These are phyloP conservation scores for Rhinoraja longicauda DNA, from an alignment of 2,797 vertebrate species.

Conservation along the genomic window DNA sequence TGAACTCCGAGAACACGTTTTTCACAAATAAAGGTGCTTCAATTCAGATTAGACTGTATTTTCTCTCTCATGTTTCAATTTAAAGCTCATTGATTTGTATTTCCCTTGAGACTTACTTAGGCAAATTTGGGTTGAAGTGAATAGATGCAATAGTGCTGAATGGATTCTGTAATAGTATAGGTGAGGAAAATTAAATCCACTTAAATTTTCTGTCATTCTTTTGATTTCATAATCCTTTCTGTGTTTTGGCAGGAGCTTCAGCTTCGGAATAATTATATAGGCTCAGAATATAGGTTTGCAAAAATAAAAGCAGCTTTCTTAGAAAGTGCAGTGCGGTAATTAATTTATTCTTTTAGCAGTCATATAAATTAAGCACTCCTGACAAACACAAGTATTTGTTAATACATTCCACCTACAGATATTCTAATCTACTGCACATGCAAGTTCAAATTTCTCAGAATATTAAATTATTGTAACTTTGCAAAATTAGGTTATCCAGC, in stretches of 20 bases:
- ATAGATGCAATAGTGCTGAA: neutral
- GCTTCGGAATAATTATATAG: neutral
- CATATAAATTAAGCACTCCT: neutral
- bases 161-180: neutral
- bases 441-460: neutral
- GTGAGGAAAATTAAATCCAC: constrained; percentile 15
- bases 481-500: neutral
- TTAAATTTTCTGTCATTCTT: neutral
- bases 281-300: neutral
- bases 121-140: constrained; percentile 24
- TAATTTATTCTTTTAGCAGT: neutral
- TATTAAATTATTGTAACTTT: constrained; percentile 7
- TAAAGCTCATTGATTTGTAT: neutral
- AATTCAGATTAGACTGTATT: neutral
- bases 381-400: neutral
- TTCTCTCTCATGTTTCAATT: neutral
- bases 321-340: neutral
- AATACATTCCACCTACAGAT: neutral
- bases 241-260: neutral
- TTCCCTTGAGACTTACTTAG: neutral
- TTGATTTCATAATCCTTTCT: neutral
- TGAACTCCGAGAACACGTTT: neutral
- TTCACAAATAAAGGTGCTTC: neutral
- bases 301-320: neutral
- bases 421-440: neutral